phyloP scores from a whole-genome alignment of 2,113 vertebrate species.

The Xiphophorus hellerii region DNA sequence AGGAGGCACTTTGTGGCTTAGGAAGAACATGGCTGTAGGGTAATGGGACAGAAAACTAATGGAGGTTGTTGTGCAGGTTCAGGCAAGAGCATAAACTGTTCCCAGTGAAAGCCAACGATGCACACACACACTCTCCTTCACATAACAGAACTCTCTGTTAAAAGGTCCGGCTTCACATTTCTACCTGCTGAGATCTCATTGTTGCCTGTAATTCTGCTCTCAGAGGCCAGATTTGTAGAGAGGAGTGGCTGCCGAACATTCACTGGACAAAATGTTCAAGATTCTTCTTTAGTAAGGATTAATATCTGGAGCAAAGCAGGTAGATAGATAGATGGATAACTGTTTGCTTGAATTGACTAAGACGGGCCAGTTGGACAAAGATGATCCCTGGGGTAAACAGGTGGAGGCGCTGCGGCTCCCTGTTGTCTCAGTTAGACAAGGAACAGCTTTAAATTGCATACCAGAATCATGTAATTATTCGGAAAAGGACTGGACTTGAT shows the following conservation, averaged over 20 bases:
- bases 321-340: too few species aligned
- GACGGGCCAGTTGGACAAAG: not conserved
- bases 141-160: constrained; percentile 14
- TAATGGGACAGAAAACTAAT: not conserved
- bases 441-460: not conserved
- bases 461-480: too few species aligned
- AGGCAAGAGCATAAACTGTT: constrained; percentile 10
- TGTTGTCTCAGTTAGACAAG: not conserved
- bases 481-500: not conserved
- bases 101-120: constrained; percentile 1
- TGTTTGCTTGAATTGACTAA: too few species aligned
- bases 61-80: constrained; percentile 21
- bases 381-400: not conserved
- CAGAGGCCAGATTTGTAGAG: constrained; percentile 3
- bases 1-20: not conserved
- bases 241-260: not conserved
- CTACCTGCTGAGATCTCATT: constrained; percentile 7
- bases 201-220: constrained; percentile 7
- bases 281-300: not conserved
- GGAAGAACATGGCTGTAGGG: constrained; percentile 7
- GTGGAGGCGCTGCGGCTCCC: not conserved
- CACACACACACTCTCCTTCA: constrained; percentile 11
- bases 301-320: not conserved
- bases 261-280: not conserved
- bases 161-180: constrained; percentile 8